Percentiles rank a stretch among this genome's conserved stretches.
phyloP scores from a whole-genome alignment of 2,797 vertebrate genomes.

The Antrozous pallidus region DNA sequence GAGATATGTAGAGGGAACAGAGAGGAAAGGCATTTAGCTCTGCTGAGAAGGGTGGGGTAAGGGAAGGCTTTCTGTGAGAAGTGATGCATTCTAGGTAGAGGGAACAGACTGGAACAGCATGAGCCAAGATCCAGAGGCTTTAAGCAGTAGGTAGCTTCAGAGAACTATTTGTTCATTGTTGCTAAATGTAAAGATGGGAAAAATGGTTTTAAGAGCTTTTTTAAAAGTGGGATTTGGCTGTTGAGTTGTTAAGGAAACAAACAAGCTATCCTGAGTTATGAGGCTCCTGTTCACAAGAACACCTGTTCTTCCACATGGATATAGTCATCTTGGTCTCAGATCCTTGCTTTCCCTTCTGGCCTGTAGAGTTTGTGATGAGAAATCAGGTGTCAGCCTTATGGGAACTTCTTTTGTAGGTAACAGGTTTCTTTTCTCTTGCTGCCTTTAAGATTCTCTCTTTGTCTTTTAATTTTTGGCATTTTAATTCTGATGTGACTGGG shows the following conservation, averaged over 20 bases:
- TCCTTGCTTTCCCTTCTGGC: no score
- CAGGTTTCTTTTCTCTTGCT: no score
- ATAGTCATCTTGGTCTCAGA: no score
- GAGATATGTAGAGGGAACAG: neutral
- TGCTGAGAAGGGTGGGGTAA: neutral
- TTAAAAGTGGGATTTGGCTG: no score
- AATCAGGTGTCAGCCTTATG: no score
- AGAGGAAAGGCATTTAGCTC: neutral
- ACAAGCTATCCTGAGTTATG: neutral
- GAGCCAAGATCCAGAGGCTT: neutral
- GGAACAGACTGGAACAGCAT: neutral
- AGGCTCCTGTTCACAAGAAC: neutral
- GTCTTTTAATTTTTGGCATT: no score
- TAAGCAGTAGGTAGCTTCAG: neutral
- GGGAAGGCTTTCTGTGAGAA: neutral
- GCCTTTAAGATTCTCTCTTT: no score
- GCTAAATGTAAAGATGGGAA: neutral
- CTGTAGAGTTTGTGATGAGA: no score
- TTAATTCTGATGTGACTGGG: no score
- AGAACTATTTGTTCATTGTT: neutral
- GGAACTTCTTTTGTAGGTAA: no score
- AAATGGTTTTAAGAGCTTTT: neutral
- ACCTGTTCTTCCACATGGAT: neutral
- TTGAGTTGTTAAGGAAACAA: neutral
- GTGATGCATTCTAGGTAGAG: neutral